A percentile compares a stretch with the other conserved stretches of the same genome.
Conservation (phyloP, 2,888 invertebrate species). For the Amphipoea lucens region DNA sequence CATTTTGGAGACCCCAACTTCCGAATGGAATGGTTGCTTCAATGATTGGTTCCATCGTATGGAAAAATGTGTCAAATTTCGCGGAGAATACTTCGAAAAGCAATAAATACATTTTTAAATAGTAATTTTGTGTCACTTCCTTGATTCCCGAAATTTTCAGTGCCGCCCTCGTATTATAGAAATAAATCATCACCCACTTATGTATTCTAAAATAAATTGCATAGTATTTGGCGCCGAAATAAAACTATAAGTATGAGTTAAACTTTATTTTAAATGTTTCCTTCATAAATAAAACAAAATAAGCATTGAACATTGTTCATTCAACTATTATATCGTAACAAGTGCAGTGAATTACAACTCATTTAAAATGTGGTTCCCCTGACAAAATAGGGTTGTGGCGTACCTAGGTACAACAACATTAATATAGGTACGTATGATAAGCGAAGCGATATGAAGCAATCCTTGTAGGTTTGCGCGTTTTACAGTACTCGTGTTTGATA, state of each 20-base stretch:
- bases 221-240: slow-evolving; percentile 46
- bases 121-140: too few species aligned
- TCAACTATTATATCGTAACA: slow-evolving; percentile 74
- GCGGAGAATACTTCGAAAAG: too few species aligned
- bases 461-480: slow-evolving; percentile 33
- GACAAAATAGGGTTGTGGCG: slow-evolving; percentile 36
- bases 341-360: slow-evolving; percentile 64
- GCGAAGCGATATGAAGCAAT: slow-evolving; percentile 41
- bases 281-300: slow-evolving; percentile 85
- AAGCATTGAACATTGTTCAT: slow-evolving; percentile 81
- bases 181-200: slow-evolving; percentile 1
- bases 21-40: too few species aligned
- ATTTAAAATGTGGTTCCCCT: slow-evolving; percentile 69
- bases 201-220: not conserved
- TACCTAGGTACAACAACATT: slow-evolving; percentile 39
- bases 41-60: too few species aligned
- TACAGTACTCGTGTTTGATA: slow-evolving; percentile 28
- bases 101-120: too few species aligned
- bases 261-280: slow-evolving; percentile 77
- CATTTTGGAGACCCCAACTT: too few species aligned
- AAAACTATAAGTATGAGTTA: slow-evolving; percentile 67
- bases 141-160: too few species aligned
- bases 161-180: too few species aligned
- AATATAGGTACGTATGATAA: slow-evolving; percentile 45
- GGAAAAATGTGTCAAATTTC: too few species aligned